Evolutionary conservation across 2,888 invertebrate genomes (phyloP).

Genomic region (Hirtodrosophila confusa): DNA sequence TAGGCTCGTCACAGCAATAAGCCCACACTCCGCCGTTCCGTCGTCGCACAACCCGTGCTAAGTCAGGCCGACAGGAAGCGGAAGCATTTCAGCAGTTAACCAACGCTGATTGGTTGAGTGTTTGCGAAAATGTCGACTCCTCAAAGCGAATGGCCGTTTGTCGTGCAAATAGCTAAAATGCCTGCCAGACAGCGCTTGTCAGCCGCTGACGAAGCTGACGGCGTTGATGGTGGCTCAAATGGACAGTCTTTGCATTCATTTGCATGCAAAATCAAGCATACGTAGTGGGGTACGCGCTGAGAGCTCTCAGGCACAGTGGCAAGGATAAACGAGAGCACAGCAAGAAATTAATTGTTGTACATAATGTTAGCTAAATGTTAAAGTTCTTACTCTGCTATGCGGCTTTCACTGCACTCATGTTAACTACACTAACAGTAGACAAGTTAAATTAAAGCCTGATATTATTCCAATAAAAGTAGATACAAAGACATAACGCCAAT

Average conservation of each 20-base stretch:
- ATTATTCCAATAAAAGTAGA: too few relatives aligned
- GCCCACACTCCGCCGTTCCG: background rate
- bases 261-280: constrained; percentile 70
- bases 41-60: constrained; percentile 22
- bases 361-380: too few relatives aligned
- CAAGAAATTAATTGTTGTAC: too few relatives aligned
- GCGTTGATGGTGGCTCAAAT: constrained; percentile 68
- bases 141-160: constrained; percentile 25
- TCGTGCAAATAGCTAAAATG: constrained; percentile 32
- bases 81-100: constrained; percentile 78
- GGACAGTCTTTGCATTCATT: constrained; percentile 75
- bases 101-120: constrained; percentile 78
- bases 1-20: constrained; percentile 47
- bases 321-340: background rate
- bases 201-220: constrained; percentile 53
- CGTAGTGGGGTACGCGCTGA: constrained; percentile 25
- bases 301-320: constrained; percentile 46
- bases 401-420: too few relatives aligned
- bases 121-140: constrained; percentile 59
- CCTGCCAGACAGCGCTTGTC: constrained; percentile 51
- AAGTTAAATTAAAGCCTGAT: too few relatives aligned
- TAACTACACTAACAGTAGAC: too few relatives aligned
- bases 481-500: too few relatives aligned
- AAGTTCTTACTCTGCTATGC: too few relatives aligned
- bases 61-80: constrained; percentile 67